Evolutionary conservation across 1,140 invertebrate genomes (phyloP), one percentile per base, ranked within the genome.

Genomic region (Nephotettix cincticeps): DNA sequence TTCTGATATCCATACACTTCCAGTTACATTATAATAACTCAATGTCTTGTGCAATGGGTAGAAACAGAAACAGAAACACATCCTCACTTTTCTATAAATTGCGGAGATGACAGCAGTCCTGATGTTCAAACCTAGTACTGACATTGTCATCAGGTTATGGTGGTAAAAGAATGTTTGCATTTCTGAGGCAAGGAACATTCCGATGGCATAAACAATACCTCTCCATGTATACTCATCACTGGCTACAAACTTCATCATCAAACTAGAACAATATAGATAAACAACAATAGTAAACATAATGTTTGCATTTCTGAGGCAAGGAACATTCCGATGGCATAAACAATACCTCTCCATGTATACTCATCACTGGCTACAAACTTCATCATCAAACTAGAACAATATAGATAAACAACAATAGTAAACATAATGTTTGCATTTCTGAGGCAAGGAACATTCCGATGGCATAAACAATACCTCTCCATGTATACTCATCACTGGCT

Each of bases 151-250:
- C 66, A 84, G 83, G 73, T 86, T 86, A 47, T 83, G 82, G 13
- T 80, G 77, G 23, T 86, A 75, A 14, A 88, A 74, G 14, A 90
- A 67, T 0, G 87, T 87, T 75, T 88, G 85, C 11, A 86, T 30
- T 17, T 87, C 74, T 11, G 86, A 81, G 4, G 82, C 78, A 0
- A 84, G 64, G 64, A 91, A 84, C 80, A 91, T 30, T 0, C 75
- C 11, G 2, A 71, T 40, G 1, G 84, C 81, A 75, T 84, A 86
- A 0, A 85, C 75, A 71, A 79, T 80, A 13, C 86, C 86, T 71
- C 83, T 80, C 84, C 85, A 87, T 6, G 74, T n/a, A 23, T 78
- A 74, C 29, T 81, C 79, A 71, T 78, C 66, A 17, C 63, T 68
- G 25, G 56, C 66, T 3, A 81, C 75, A 70, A 78, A 83, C 1